Conservation (phyloP, 2,113 vertebrate genomes). For the Charadrius vociferus region DNA sequence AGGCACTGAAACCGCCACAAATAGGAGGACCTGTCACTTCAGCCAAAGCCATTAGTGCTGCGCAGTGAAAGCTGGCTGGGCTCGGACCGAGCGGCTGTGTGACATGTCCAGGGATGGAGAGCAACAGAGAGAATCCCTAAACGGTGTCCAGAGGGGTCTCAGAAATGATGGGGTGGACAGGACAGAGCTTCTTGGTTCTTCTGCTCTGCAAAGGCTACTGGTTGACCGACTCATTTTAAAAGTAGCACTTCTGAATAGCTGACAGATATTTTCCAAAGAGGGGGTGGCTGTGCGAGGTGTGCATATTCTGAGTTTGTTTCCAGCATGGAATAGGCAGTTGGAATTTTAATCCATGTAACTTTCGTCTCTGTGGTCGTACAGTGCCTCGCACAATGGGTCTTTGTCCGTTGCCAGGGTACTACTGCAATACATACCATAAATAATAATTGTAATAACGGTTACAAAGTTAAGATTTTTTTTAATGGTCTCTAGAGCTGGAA, state of each 20-base stretch:
- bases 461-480: neutral
- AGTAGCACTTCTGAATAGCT: neutral
- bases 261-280: neutral
- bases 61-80: neutral
- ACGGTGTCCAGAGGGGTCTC: neutral
- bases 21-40: conserved; percentile 1
- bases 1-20: neutral
- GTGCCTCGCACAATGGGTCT: conserved; percentile 13
- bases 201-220: neutral
- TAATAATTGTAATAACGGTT: conserved; percentile 52
- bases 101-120: neutral
- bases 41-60: conserved; percentile 16
- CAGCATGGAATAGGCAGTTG: neutral
- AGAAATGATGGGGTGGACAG: neutral
- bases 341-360: conserved; percentile 19
- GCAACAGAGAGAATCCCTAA: neutral
- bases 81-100: neutral
- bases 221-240: neutral
- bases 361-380: neutral
- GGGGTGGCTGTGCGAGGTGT: neutral
- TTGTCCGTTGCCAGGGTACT: neutral
- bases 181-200: neutral
- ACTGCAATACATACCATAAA: conserved; percentile 21
- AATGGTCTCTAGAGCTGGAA: conserved; percentile 29
- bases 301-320: neutral